These are phyloP conservation scores for Cryptophagus acutangulus DNA, from an alignment of 2,888 invertebrate genomes.

Conservation along the genomic window DNA sequence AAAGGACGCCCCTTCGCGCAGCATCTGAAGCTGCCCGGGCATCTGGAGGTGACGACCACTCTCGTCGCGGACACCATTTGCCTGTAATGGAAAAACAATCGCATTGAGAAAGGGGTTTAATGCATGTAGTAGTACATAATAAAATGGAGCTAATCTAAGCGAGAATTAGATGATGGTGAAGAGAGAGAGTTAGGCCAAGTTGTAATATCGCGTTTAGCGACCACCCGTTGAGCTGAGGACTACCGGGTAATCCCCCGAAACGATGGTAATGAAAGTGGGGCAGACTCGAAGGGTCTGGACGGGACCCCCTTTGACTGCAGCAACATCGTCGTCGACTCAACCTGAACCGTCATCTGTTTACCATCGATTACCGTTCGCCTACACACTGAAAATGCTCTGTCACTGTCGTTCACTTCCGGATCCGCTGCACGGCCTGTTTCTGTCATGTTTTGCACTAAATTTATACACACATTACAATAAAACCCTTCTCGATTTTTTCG, in stretches of 20 bases:
- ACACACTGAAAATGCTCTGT: constrained; percentile 35
- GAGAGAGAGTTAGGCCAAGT: constrained; percentile 21
- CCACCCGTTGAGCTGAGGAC: constrained; percentile 40
- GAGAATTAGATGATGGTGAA: constrained; percentile 11
- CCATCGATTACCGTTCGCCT: constrained; percentile 48
- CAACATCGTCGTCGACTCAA: constrained; percentile 33
- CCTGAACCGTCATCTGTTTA: constrained; percentile 45
- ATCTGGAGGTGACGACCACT: constrained; percentile 66
- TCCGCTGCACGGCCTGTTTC: constrained; percentile 24
- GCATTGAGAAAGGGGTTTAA: no score
- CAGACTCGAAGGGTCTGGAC: no score
- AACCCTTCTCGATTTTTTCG: no score
- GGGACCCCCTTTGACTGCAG: no score
- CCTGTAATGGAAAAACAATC: constrained; percentile 56
- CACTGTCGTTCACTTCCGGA: constrained; percentile 37
- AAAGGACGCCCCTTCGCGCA: constrained; percentile 77
- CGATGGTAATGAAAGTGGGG: constrained; percentile 36
- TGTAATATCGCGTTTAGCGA: constrained; percentile 42
- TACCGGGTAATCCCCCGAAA: constrained; percentile 28
- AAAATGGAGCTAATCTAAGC: no score
- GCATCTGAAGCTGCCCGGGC: constrained; percentile 67
- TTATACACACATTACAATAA: constrained; percentile 25
- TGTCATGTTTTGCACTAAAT: constrained; percentile 33
- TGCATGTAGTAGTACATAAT: no score
- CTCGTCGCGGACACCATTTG: constrained; percentile 88